Evolutionary conservation across 2,888 invertebrate species (phyloP).

Genomic region (Branchipolynoe longqiensis): DNA sequence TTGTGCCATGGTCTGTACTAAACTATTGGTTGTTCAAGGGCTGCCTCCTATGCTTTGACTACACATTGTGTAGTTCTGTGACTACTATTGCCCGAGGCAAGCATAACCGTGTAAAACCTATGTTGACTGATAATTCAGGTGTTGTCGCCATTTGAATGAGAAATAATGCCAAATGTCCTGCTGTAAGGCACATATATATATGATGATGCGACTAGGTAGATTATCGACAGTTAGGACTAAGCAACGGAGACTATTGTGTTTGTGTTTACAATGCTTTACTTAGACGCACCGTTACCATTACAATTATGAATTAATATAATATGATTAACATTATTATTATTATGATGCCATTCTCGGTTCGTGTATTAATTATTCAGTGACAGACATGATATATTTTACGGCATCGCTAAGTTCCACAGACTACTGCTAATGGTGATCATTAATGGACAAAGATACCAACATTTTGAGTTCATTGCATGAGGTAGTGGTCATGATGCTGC

Average conservation of each 20-base stretch:
- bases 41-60: too few species aligned
- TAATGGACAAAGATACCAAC: background rate
- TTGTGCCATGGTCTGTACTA: too few species aligned
- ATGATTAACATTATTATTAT: too few species aligned
- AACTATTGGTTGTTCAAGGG: too few species aligned
- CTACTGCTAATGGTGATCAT: slow-evolving; percentile 3
- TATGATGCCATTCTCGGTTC: background rate
- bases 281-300: background rate
- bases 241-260: background rate
- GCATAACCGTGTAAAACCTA: background rate
- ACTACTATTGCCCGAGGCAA: background rate
- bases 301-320: too few species aligned
- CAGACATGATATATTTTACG: background rate
- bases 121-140: slow-evolving; percentile 17
- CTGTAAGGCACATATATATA: background rate
- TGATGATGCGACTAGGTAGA: background rate
- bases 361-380: background rate
- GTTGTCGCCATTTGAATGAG: background rate
- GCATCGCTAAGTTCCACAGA: background rate
- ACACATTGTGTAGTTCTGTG: slow-evolving; percentile 15
- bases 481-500: slow-evolving; percentile 12
- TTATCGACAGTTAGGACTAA: background rate
- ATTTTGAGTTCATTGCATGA: background rate
- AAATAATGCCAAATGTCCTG: slow-evolving; percentile 4
- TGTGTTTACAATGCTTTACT: background rate